Percentiles rank a stretch among this genome's conserved stretches.
Conservation (phyloP, 2,888 invertebrate genomes). For the Eristalis arbustorum region DNA sequence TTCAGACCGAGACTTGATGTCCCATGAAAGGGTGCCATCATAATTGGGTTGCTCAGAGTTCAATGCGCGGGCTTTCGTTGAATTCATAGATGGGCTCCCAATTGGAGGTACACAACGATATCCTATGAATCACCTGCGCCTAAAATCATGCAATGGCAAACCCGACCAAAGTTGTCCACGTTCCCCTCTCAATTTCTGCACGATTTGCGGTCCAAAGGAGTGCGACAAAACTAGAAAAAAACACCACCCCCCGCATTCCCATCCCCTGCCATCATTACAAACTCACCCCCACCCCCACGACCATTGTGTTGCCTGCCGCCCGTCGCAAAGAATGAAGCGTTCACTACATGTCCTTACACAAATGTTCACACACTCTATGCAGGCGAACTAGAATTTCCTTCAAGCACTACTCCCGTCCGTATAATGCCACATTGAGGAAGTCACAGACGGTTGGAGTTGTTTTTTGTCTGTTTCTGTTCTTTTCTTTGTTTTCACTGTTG, state of each 20-base stretch:
- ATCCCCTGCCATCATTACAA: background rate
- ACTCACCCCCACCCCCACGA: background rate
- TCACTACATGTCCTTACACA: background rate
- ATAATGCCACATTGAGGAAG: background rate
- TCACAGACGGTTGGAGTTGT: background rate
- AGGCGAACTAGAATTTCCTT: background rate
- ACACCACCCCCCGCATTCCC: background rate
- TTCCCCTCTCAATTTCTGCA: background rate
- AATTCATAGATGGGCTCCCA: too few species aligned
- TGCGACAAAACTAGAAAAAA: background rate
- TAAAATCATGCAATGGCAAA: too few species aligned
- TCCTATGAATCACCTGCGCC: too few species aligned
- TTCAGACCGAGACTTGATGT: too few species aligned
- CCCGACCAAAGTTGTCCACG: too few species aligned
- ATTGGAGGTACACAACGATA: too few species aligned
- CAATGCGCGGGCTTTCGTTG: too few species aligned
- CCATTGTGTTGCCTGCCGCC: background rate
- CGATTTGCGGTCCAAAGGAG: background rate
- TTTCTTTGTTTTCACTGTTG: background rate
- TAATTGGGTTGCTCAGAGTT: too few species aligned
- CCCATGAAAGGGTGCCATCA: too few species aligned
- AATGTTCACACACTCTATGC: background rate
- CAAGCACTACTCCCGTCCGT: background rate
- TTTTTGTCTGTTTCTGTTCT: background rate
- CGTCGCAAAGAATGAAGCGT: background rate